These are phyloP conservation scores for Rhaphigaster nebulosa DNA, from an alignment of 2,888 invertebrate species.

Conservation along the genomic window DNA sequence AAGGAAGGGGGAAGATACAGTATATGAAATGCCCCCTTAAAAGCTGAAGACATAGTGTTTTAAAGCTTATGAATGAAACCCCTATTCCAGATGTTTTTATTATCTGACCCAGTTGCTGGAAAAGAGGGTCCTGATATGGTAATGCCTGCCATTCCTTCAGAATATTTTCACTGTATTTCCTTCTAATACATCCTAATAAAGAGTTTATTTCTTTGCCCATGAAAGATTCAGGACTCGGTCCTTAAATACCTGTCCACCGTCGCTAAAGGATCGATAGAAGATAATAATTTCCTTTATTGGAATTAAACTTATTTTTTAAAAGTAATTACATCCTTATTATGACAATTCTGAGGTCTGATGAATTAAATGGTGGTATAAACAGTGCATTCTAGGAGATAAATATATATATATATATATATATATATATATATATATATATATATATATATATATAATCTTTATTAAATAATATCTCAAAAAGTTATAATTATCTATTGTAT, in stretches of 20 bases:
- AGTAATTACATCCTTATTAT: too few species aligned
- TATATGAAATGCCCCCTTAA: background rate
- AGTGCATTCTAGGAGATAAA: too few species aligned
- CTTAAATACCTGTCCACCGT: background rate
- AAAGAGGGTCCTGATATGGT: background rate
- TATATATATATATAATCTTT: too few species aligned
- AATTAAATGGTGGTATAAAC: too few species aligned
- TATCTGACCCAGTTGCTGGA: background rate
- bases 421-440: too few species aligned
- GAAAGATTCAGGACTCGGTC: constrained; percentile 1
- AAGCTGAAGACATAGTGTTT: constrained; percentile 11
- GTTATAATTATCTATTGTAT: too few species aligned
- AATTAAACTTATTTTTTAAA: too few species aligned
- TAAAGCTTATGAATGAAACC: constrained; percentile 25
- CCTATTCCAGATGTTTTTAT: constrained; percentile 26
- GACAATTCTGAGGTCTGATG: too few species aligned
- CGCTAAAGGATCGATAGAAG: background rate
- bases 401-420: too few species aligned
- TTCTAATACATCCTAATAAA: constrained; percentile 35
- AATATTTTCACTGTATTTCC: constrained; percentile 25
- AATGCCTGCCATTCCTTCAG: background rate
- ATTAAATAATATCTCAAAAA: too few species aligned
- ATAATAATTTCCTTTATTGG: background rate
- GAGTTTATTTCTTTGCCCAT: background rate
- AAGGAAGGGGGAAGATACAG: background rate